Evolutionary conservation across 2,113 vertebrate genomes (phyloP).

Genomic region (Puffinus mauretanicus): DNA sequence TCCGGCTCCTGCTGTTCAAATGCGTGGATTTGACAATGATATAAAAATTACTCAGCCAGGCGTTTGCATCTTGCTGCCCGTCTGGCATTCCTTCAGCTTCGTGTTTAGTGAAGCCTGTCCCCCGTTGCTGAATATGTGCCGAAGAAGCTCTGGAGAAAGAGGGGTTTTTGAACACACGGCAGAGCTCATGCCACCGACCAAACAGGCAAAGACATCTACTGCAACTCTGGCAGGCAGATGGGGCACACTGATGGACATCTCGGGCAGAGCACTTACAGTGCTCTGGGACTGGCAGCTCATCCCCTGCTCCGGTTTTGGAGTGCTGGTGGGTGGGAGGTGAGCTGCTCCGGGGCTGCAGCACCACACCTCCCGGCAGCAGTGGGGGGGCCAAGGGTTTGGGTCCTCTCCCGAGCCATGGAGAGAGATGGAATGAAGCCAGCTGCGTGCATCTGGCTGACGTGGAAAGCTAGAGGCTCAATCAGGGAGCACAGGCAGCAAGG

Average conservation of each 20-base stretch:
- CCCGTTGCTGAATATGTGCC: background rate
- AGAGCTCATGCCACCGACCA: background rate
- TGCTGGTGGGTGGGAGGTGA: background rate
- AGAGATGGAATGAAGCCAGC: background rate
- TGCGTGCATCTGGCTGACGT: rapidly evolving
- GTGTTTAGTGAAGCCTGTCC: background rate
- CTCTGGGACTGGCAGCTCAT: background rate
- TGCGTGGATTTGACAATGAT: background rate
- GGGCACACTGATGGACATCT: background rate
- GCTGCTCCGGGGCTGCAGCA: background rate
- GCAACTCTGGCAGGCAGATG: background rate
- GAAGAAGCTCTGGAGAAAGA: background rate
- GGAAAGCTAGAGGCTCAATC: background rate
- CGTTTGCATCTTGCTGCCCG: rapidly evolving
- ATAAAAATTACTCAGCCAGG: background rate
- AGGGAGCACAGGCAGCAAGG: background rate
- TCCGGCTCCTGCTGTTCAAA: background rate
- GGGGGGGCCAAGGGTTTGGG: too few relatives aligned
- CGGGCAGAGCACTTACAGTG: too few relatives aligned
- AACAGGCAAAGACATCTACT: background rate
- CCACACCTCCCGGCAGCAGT: rapidly evolving
- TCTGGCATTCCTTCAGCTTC: background rate
- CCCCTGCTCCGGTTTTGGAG: background rate
- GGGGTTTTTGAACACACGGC: background rate
- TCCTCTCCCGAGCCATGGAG: background rate